Evolutionary conservation across 2,113 vertebrate genomes (phyloP), one percentile per base, ranked within the genome.

Genomic region (Petroica traversi): DNA sequence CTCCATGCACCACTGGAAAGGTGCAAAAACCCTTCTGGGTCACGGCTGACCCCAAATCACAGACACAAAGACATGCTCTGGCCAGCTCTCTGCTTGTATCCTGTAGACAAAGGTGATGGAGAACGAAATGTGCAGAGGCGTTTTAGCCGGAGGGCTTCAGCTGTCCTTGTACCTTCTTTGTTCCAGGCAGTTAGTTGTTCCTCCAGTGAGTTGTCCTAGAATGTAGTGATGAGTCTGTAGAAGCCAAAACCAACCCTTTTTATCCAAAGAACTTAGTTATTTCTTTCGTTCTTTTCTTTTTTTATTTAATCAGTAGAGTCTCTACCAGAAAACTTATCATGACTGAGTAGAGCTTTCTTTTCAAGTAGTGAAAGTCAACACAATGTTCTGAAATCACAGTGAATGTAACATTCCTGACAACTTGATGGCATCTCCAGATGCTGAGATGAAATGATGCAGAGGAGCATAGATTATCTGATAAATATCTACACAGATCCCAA

Each of bases 71-170:
- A 14, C 22, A 6, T 48, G 19, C 28, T 68, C 58, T 80, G 59
- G 19, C 12, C 0, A 0, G 0, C 10, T 58, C 9, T 71, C 23
- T 85, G 57, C 81, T 69, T 7, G 2, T 48, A 78, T 15, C 20
- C 52, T 54, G 16, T n/a, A 31, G 40, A 24, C 14, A 82, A 72
- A 54, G 8, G 31, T 0, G 2, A 16, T 49, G 19, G 16, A 79
- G 61, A 85, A 19, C 0, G 8, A 81, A 69, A 28, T 14, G 34
- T 9, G 14, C 23, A 67, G 20, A 80, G 4, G 22, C 40, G 14
- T 82, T 82, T 49, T 72, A 89, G 23, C 52, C 68, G 36, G 29
- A 86, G 52, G 19, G 57, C 19, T 68, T 91, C 17, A 55, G 20
- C n/a, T 72, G n/a, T 36, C 22, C 25, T 77, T 33, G 52, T 38